phyloP scores from a whole-genome alignment of 1,140 invertebrate species.

The Scylla paramamosain region DNA sequence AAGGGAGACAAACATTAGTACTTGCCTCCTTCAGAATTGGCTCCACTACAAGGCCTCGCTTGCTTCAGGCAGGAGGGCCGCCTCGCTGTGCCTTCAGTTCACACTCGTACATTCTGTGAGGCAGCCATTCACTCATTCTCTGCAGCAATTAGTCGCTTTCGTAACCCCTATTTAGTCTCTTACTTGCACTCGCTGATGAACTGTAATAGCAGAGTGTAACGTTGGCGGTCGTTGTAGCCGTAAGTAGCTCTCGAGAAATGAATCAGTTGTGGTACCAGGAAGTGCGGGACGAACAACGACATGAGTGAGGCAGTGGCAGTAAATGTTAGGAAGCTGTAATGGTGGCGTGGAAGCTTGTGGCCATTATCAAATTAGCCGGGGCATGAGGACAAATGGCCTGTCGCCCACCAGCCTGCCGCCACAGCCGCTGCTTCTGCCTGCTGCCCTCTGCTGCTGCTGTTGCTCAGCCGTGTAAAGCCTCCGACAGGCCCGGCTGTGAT shows the following conservation, averaged over 20 bases:
- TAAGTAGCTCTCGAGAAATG: neutral
- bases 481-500: neutral
- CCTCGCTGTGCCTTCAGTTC: neutral
- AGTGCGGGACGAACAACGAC: neutral
- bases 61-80: neutral
- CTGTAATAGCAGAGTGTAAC: neutral
- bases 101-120: neutral
- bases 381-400: conserved; percentile 37
- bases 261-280: neutral
- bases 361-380: conserved; percentile 50
- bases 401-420: neutral
- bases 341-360: conserved; percentile 15
- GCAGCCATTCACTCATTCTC: neutral
- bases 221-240: neutral
- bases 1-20: no score
- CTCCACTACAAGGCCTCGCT: neutral
- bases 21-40: neutral
- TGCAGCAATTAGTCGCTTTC: neutral
- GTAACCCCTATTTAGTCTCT: neutral
- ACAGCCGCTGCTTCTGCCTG: neutral
- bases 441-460: neutral
- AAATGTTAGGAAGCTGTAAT: conserved; percentile 27
- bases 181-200: neutral
- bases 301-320: neutral
- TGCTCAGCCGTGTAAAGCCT: neutral